These are phyloP conservation scores for Papilio gigon DNA, from an alignment of 2,888 invertebrate species.

Conservation along the genomic window DNA sequence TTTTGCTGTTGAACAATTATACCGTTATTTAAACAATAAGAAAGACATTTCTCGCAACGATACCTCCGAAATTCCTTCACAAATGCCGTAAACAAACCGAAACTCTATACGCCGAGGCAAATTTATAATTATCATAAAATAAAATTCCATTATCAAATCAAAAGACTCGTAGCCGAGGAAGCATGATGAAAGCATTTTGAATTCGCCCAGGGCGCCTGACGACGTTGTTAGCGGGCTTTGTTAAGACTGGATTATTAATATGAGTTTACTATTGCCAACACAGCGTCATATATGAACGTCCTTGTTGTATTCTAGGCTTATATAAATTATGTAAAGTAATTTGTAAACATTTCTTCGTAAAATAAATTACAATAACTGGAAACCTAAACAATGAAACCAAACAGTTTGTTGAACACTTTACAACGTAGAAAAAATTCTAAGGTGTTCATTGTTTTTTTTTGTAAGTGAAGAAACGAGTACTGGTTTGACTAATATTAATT, in stretches of 20 bases:
- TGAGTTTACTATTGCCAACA: slow-evolving; percentile 6
- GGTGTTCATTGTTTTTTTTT: no score
- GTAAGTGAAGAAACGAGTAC: no score
- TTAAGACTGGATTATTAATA: slow-evolving; percentile 26
- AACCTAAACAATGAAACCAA: no score
- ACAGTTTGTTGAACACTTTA: no score
- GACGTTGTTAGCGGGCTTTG: slow-evolving; percentile 31
- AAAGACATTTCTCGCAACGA: slow-evolving; percentile 30
- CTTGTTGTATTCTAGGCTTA: neutral
- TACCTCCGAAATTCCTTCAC: slow-evolving; percentile 21
- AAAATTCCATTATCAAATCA: slow-evolving; percentile 28
- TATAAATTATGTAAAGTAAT: neutral
- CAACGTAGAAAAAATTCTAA: no score
- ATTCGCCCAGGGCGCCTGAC: slow-evolving; percentile 30
- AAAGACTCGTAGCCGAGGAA: slow-evolving; percentile 21
- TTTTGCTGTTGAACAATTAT: slow-evolving; percentile 31
- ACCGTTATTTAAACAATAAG: slow-evolving; percentile 28
- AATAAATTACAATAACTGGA: no score
- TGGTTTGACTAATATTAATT: no score
- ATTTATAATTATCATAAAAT: slow-evolving; percentile 36
- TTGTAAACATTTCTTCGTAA: neutral
- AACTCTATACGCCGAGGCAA: slow-evolving; percentile 22
- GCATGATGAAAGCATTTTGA: slow-evolving; percentile 34
- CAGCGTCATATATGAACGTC: slow-evolving; percentile 2
- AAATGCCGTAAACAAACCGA: slow-evolving; percentile 20